Evolutionary conservation across 2,888 invertebrate genomes (phyloP).

Genomic region (Parochlus steinenii): DNA sequence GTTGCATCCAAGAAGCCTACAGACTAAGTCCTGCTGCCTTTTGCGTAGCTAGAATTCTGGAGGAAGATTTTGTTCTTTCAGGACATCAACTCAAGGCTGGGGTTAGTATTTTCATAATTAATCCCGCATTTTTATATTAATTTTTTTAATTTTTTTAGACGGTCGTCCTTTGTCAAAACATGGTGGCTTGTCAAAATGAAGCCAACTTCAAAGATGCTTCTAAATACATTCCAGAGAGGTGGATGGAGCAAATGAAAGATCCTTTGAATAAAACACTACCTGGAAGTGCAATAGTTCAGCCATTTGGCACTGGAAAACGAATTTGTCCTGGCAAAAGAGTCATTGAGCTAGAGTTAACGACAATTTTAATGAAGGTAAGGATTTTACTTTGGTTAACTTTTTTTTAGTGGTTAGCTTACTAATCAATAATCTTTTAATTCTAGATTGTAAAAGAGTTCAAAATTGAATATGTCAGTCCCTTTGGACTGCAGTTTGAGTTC

Average conservation of each 20-base stretch:
- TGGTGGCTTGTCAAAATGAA: conserved; percentile 61
- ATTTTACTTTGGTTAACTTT: neutral
- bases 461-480: conserved; percentile 46
- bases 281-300: conserved; percentile 49
- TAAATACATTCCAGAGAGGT: conserved; percentile 60
- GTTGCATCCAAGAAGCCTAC: conserved; percentile 63
- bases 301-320: conserved; percentile 64
- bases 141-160: conserved; percentile 33
- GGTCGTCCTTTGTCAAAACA: conserved; percentile 64
- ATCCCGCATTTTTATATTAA: neutral
- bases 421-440: too few species aligned
- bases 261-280: conserved; percentile 28
- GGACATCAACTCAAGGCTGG: conserved; percentile 54
- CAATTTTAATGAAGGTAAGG: conserved; percentile 53
- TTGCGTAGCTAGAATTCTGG: conserved; percentile 58
- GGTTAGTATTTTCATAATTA: conserved; percentile 37
- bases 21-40: conserved; percentile 51
- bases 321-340: conserved; percentile 77
- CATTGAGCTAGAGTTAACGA: conserved; percentile 57
- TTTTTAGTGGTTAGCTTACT: neutral
- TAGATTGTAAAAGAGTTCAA: conserved; percentile 56
- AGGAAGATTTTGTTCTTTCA: conserved; percentile 49
- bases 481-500: conserved; percentile 68
- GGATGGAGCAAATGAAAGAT: conserved; percentile 37
- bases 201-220: conserved; percentile 55